Evolutionary conservation across 2,888 invertebrate genomes (phyloP).

Genomic region (Cecidostiba fungosa): DNA sequence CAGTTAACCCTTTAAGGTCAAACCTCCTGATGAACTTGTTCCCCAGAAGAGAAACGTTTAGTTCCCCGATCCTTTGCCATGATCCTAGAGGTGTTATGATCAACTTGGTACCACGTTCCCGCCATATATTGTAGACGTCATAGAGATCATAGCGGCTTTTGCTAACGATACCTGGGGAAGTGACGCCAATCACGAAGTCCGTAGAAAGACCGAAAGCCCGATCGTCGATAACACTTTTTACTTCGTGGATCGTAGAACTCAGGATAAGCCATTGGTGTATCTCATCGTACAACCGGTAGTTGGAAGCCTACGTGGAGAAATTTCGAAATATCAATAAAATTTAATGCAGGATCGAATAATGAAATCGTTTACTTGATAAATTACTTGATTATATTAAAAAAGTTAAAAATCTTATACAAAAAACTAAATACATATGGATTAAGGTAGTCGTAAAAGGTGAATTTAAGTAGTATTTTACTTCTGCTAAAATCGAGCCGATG

Average conservation of each 20-base stretch:
- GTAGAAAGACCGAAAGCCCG: slow-evolving; percentile 67
- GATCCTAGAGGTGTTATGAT: slow-evolving; percentile 66
- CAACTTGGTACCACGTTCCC: slow-evolving; percentile 66
- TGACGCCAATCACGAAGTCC: slow-evolving; percentile 70
- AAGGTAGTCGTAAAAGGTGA: background rate
- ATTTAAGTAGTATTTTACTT: background rate
- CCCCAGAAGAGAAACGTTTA: slow-evolving; percentile 37
- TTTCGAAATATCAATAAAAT: background rate
- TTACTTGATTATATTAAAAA: background rate
- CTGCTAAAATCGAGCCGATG: background rate
- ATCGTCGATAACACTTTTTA: slow-evolving; percentile 66
- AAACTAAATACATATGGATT: too few relatives aligned
- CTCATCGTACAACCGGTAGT: background rate
- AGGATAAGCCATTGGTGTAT: slow-evolving; percentile 33
- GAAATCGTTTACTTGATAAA: too few relatives aligned
- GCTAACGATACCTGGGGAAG: background rate
- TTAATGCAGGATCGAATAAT: background rate
- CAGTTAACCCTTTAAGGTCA: slow-evolving; percentile 62
- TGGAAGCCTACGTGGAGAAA: background rate
- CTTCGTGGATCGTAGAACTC: slow-evolving; percentile 62
- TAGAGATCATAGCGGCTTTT: slow-evolving; percentile 62
- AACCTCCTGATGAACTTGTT: slow-evolving; percentile 53
- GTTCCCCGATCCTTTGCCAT: slow-evolving; percentile 62
- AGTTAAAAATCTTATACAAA: too few relatives aligned
- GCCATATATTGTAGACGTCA: slow-evolving; percentile 70